Evolutionary conservation across 1,140 invertebrate species (phyloP).

Genomic region (Danaus plexippus): DNA sequence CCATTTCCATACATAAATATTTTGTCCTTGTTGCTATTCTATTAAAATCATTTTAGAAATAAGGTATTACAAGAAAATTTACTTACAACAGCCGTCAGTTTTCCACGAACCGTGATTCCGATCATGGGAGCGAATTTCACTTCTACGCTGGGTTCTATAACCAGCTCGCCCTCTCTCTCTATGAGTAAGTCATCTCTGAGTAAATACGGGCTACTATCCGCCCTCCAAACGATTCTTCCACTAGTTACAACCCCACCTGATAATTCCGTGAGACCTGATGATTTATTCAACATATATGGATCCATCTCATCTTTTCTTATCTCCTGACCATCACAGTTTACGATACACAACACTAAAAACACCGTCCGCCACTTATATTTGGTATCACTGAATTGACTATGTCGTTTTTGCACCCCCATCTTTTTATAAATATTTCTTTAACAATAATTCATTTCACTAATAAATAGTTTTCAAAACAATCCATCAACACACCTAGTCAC

Average conservation of each 20-base stretch:
- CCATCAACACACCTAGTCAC: slow-evolving; percentile 33
- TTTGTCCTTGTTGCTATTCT: too few species aligned
- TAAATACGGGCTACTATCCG: slow-evolving; percentile 81
- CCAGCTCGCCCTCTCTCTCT: slow-evolving; percentile 79
- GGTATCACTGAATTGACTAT: slow-evolving; percentile 69
- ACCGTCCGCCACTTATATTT: slow-evolving; percentile 71
- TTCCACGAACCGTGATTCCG: slow-evolving; percentile 91
- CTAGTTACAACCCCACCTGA: slow-evolving; percentile 74
- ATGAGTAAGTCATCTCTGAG: slow-evolving; percentile 86
- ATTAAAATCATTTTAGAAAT: too few species aligned
- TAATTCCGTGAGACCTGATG: slow-evolving; percentile 72
- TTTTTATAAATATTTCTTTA: slow-evolving; percentile 44
- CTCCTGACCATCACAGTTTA: slow-evolving; percentile 48
- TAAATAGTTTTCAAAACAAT: slow-evolving; percentile 6
- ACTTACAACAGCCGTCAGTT: slow-evolving; percentile 88
- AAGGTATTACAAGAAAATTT: not conserved
- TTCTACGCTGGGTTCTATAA: slow-evolving; percentile 88
- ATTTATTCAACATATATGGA: slow-evolving; percentile 58
- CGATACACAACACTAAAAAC: slow-evolving; percentile 37
- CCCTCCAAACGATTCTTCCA: slow-evolving; percentile 71
- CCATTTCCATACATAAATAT: too few species aligned
- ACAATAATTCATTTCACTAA: slow-evolving; percentile 56
- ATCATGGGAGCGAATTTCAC: slow-evolving; percentile 89
- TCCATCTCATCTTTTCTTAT: slow-evolving; percentile 37
- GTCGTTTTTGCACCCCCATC: slow-evolving; percentile 62